Evolutionary conservation across 2,888 invertebrate species (phyloP), one percentile per base, ranked within the genome.

Genomic region (Sycophila texana): DNA sequence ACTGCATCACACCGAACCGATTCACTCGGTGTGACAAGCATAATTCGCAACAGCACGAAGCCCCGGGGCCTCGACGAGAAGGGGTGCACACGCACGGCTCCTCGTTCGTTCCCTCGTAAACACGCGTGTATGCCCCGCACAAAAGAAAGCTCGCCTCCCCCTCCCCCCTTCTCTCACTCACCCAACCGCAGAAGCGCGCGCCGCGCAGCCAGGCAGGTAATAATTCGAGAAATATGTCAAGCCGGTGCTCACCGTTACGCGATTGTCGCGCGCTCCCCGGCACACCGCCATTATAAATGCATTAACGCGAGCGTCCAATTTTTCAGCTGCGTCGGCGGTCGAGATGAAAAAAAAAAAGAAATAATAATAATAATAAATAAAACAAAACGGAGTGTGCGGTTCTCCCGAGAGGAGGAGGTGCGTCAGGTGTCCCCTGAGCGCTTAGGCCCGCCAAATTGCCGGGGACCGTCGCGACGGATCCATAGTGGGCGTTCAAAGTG

Each of bases 201-300:
- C 67, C 82, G 82, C 83, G 83, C 84, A 84, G 83, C 83, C 83
- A 85, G 82, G 85, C 87, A 84, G 84, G 84, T 87, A 88, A 87
- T 87, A 86, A 88, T 87, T 88, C 82, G 86, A 88, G 88, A 80
- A 89, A 88, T 88, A 88, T 86, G 88, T 88, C 86, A 83, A 85
- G 86, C 86, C 81, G 82, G 82, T 81, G 78, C 74, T 51, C 76
- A 74, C 71, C 68, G 78, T 78, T 72, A 58, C 75, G 57, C 81
- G 77, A 70, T 76, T 74, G 77, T 80, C 81, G 79, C 39, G 30
- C 63, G 47, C 26, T 51, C 26, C 47, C 16, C 3, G 12, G 51
- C 18, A 12, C 22, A 58, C 39, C 3, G 65, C 65, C 86, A 89
- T 89, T 88, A 88, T 86, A 89, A 89, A 89, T 88, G 86, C 89